phyloP scores from a whole-genome alignment of 1,140 invertebrate genomes.

The Camponotus vicinus region DNA sequence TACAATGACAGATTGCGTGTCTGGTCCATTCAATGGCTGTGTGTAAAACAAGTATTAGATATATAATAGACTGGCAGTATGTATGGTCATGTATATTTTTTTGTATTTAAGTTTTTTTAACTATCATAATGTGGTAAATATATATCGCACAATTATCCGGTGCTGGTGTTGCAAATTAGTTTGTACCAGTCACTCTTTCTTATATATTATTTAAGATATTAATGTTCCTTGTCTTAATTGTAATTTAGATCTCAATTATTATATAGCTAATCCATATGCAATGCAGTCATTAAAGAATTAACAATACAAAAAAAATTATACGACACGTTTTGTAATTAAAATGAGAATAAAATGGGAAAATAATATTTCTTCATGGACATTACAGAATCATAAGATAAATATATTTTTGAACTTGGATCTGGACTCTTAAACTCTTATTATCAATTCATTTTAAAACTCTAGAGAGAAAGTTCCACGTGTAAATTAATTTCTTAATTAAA shows the following conservation, averaged over 20 bases:
- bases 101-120: background rate
- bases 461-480: background rate
- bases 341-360: background rate
- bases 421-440: background rate
- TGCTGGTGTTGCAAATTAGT: background rate
- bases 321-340: background rate
- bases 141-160: background rate
- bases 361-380: background rate
- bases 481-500: slow-evolving; percentile 41
- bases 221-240: background rate
- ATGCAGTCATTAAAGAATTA: background rate
- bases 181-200: background rate
- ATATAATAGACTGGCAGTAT: background rate
- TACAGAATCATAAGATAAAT: background rate
- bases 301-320: background rate
- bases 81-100: background rate
- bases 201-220: background rate
- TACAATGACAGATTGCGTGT: background rate
- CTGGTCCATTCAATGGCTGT: background rate
- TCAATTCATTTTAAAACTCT: background rate
- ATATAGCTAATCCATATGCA: background rate
- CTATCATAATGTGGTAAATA: background rate
- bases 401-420: background rate
- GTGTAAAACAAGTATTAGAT: background rate
- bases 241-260: background rate